Base-by-base conservation (phyloP, 2,888 invertebrate genomes). In the Amphipoea oculea region DNA sequence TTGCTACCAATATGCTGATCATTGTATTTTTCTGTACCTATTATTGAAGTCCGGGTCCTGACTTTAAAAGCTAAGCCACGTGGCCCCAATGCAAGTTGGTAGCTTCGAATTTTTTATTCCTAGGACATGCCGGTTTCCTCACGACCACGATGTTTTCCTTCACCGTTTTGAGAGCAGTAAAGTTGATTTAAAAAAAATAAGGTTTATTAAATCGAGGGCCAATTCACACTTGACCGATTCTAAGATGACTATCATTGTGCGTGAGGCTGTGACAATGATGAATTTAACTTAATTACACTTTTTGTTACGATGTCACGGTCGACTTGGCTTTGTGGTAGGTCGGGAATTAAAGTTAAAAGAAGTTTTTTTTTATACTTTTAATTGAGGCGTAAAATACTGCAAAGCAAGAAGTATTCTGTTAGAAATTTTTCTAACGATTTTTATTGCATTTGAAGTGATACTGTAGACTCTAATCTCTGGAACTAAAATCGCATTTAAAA, bases 251-350 rank as follows among this genome's bases (percentile, higher is more conserved):
- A 40, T 85, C 72, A 62, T 54, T 81, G 73, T 83, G 68, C 68
- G 57, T 73, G 79, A 42, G 57, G 78, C 79, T 89, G 83, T 91
- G 92, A 93, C 92, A 92, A 90, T 90, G 92, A 94, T 91, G 86
- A 89, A 94, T 93, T 92, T 88, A 84, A 80, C 89, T 91, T 91
- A 92, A 93, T 93, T 93, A 90, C 87, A 81, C 74, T 87, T 88
- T 87, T 88, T 90, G 79, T 89, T 69, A 73, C 40, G 20, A 68
- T 45, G 86, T 81, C 82, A 84, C 79, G 85, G 74, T 79, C 76
- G 67, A 75, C 70, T 76, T 66, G 42, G 2, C 77, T 66, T 77
- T 88, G 89, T 82, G 88, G 90, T 91, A 85, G 90, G 89, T 89
- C 88, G 72, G 40, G 42, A 71, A 40, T 73, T 70, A 70, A 45